phyloP scores from a whole-genome alignment of 2,113 vertebrate species.

The Chaetodon auriga region DNA sequence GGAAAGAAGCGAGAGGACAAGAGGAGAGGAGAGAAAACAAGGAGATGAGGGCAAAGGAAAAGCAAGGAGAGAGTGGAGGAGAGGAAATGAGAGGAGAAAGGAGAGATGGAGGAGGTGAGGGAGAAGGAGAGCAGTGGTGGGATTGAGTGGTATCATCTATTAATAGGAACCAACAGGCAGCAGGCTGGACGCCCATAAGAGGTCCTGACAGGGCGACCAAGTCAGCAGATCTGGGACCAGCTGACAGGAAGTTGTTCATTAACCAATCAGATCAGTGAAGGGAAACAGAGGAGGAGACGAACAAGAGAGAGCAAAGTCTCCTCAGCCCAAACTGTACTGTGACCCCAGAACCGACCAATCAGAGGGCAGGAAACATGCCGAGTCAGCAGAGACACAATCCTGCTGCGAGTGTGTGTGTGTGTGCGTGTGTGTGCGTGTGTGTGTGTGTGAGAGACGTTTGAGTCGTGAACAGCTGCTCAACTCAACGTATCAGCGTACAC shows the following conservation, averaged over 20 bases:
- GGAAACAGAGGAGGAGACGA: slow-evolving; percentile 3
- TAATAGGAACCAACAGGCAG: slow-evolving; percentile 66
- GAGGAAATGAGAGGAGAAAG: neutral
- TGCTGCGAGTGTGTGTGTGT: slow-evolving; percentile 10
- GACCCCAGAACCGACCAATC: slow-evolving; percentile 59
- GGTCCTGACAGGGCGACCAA: slow-evolving; percentile 58
- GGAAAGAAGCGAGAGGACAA: neutral
- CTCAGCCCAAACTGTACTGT: slow-evolving; percentile 38
- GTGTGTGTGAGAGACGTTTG: neutral
- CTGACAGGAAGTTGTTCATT: slow-evolving; percentile 62
- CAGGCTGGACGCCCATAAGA: slow-evolving; percentile 68
- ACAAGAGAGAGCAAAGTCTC: slow-evolving; percentile 52
- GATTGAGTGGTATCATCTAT: slow-evolving; percentile 35
- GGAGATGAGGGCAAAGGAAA: neutral
- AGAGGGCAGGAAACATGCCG: slow-evolving; percentile 29
- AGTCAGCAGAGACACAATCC: slow-evolving; percentile 61
- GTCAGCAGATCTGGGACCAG: slow-evolving; percentile 65
- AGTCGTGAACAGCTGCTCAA: slow-evolving; percentile 35
- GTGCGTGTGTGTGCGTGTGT: slow-evolving; percentile 20
- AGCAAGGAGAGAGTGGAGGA: neutral
- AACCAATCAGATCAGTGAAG: slow-evolving; percentile 51
- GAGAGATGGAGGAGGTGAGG: neutral
- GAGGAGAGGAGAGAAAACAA: neutral
- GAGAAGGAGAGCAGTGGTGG: neutral
- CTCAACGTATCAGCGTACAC: neutral